phyloP scores from a whole-genome alignment of 2,797 vertebrate species.

The Chrysocyon brachyurus region DNA sequence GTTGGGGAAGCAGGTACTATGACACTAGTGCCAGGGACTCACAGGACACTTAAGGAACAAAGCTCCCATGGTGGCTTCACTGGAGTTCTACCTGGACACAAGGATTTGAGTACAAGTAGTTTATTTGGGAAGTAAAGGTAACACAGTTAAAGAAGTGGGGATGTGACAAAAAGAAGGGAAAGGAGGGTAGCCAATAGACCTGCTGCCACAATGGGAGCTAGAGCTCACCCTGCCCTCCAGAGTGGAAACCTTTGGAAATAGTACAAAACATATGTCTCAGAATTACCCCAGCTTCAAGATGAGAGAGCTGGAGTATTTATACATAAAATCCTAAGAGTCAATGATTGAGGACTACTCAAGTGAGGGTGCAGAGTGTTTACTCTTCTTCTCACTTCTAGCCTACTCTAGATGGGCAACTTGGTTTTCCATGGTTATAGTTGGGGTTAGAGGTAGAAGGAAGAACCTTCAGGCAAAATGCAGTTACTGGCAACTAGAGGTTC shows the following conservation, averaged over 20 bases:
- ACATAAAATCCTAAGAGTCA: neutral
- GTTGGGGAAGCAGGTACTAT: neutral
- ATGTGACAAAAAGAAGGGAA: neutral
- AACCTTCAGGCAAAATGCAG: neutral
- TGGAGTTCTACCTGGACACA: neutral
- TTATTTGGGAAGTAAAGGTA: neutral
- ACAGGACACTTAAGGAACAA: neutral
- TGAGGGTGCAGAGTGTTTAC: neutral
- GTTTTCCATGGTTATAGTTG: neutral
- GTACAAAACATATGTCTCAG: neutral
- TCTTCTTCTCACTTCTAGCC: neutral
- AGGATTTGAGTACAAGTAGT: neutral
- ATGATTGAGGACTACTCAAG: neutral
- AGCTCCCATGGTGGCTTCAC: neutral
- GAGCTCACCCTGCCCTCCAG: neutral
- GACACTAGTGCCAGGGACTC: neutral
- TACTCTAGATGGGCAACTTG: neutral
- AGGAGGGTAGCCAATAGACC: neutral
- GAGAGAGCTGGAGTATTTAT: neutral
- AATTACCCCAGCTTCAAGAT: neutral
- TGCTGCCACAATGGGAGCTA: neutral
- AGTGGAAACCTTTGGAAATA: neutral
- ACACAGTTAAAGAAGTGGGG: neutral
- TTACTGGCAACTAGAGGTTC: neutral
- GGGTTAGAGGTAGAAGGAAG: neutral